Evolutionary conservation across 2,113 vertebrate species (phyloP).

Genomic region (Platysternon megacephalum): DNA sequence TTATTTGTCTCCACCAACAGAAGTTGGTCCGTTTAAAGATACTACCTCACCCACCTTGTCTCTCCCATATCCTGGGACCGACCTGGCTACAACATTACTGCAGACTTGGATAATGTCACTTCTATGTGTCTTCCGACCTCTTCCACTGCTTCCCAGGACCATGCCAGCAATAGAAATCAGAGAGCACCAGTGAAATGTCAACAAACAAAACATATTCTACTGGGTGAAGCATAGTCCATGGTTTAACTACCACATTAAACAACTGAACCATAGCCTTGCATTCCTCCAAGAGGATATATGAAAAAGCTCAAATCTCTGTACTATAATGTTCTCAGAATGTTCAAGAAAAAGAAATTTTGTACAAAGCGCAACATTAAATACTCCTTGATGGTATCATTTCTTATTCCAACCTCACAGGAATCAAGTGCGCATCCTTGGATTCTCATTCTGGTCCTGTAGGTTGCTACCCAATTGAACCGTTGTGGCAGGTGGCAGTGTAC

Average conservation of each 20-base stretch:
- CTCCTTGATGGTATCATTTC: neutral
- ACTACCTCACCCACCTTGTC: no score
- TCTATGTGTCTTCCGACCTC: neutral
- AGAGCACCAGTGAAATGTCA: neutral
- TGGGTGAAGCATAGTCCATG: neutral
- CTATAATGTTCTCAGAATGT: neutral
- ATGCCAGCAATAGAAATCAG: neutral
- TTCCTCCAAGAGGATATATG: neutral
- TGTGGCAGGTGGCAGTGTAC: neutral
- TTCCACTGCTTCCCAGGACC: neutral
- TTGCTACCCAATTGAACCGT: neutral
- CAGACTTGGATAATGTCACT: no score
- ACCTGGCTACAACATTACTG: no score
- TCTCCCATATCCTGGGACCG: no score
- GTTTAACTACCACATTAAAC: neutral
- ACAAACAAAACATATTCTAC: neutral
- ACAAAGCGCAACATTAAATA: neutral
- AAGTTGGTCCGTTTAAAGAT: no score
- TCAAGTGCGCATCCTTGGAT: neutral
- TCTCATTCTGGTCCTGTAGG: neutral
- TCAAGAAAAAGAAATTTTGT: neutral
- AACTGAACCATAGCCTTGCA: neutral
- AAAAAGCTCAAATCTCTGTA: neutral
- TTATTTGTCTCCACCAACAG: no score
- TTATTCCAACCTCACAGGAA: neutral